Evolutionary conservation across 2,888 invertebrate genomes (phyloP).

Genomic region (Microdon myrmicae): DNA sequence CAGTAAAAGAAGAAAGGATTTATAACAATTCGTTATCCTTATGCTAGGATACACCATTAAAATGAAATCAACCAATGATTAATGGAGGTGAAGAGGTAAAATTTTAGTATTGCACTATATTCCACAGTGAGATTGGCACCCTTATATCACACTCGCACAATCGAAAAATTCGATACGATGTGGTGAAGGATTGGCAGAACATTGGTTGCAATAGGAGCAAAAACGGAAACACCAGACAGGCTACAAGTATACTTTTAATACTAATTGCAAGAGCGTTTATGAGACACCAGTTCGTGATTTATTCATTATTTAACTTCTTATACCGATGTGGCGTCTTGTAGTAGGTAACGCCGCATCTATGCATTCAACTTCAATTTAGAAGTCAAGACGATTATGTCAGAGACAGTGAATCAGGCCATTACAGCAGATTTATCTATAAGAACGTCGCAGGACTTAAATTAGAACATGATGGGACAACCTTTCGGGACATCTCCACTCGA

Average conservation of each 20-base stretch:
- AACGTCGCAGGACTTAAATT: no score
- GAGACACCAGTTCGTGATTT: slow-evolving; percentile 51
- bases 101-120: slow-evolving; percentile 16
- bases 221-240: slow-evolving; percentile 4
- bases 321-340: slow-evolving; percentile 29
- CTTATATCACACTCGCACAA: neutral
- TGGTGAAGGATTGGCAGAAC: slow-evolving; percentile 4
- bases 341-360: no score
- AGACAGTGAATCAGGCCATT: no score
- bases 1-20: neutral
- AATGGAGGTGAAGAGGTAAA: slow-evolving; percentile 30
- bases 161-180: neutral
- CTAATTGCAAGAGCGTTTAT: slow-evolving; percentile 6
- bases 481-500: no score
- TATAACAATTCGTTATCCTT: neutral
- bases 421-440: no score
- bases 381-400: no score
- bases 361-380: no score
- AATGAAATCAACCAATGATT: slow-evolving; percentile 45
- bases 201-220: slow-evolving; percentile 3
- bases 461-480: no score
- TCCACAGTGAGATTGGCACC: slow-evolving; percentile 12
- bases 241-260: slow-evolving; percentile 14
- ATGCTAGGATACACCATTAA: slow-evolving; percentile 24
- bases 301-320: slow-evolving; percentile 52